Evolutionary conservation across 2,888 invertebrate species (phyloP).

Genomic region (Xiphydria camelus): DNA sequence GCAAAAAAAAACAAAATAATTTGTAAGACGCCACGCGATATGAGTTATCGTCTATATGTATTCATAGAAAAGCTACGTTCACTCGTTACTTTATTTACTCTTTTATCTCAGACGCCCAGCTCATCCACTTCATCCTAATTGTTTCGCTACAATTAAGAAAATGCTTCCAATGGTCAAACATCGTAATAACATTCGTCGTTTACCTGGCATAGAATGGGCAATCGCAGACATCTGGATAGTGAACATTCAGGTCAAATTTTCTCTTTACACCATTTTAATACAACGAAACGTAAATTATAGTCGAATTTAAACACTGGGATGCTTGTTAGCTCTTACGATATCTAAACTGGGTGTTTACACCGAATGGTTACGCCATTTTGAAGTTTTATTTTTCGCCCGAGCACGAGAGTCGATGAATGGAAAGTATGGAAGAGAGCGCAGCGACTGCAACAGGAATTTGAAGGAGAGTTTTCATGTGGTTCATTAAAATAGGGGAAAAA

Average conservation of each 20-base stretch:
- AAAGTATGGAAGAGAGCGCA: background rate
- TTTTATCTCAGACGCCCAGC: no score
- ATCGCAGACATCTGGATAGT: slow-evolving; percentile 54
- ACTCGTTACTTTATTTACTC: no score
- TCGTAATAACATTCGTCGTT: slow-evolving; percentile 23
- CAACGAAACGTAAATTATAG: slow-evolving; percentile 20
- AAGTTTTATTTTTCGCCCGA: slow-evolving; percentile 43
- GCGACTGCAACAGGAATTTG: background rate
- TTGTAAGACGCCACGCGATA: no score
- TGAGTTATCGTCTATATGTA: no score
- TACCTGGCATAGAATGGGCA: slow-evolving; percentile 58
- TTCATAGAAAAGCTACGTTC: no score
- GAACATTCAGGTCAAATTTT: slow-evolving; percentile 53
- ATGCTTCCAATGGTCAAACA: slow-evolving; percentile 24
- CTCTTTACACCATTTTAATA: slow-evolving; percentile 33
- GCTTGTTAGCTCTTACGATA: slow-evolving; percentile 12
- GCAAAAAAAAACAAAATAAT: no score
- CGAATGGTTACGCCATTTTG: slow-evolving; percentile 54
- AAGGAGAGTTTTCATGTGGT: background rate
- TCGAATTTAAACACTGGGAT: slow-evolving; percentile 16
- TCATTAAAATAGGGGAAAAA: no score
- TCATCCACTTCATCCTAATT: no score
- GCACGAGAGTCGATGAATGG: slow-evolving; percentile 4
- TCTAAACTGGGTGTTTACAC: slow-evolving; percentile 50
- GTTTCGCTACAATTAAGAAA: slow-evolving; percentile 10